Evolutionary conservation across 2,888 invertebrate genomes (phyloP).

Genomic region (Pseudanteris insignis): DNA sequence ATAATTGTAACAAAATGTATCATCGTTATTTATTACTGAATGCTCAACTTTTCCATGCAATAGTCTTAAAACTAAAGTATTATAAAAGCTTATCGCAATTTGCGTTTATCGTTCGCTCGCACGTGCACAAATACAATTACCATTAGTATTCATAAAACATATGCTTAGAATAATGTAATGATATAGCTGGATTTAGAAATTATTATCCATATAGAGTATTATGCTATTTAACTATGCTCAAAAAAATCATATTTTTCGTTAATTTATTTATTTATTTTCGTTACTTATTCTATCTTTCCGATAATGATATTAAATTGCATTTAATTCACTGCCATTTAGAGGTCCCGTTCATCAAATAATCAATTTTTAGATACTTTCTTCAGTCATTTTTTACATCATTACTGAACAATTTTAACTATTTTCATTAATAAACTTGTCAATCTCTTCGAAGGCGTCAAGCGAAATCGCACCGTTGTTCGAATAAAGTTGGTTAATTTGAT

Average conservation of each 20-base stretch:
- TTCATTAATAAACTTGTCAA: too few species aligned
- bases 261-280: slow-evolving; percentile 11
- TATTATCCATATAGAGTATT: slow-evolving; percentile 23
- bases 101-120: slow-evolving; percentile 27
- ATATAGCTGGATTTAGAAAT: slow-evolving; percentile 34
- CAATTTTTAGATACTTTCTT: not conserved
- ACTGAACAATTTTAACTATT: too few species aligned
- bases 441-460: too few species aligned
- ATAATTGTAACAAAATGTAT: slow-evolving; percentile 38
- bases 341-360: too few species aligned
- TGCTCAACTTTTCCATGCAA: slow-evolving; percentile 41
- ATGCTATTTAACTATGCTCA: too few species aligned
- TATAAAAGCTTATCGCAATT: slow-evolving; percentile 43
- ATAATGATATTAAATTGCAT: too few species aligned
- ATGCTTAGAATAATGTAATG: slow-evolving; percentile 41
- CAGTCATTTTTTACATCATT: too few species aligned
- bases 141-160: slow-evolving; percentile 43
- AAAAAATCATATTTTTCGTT: too few species aligned
- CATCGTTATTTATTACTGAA: slow-evolving; percentile 39
- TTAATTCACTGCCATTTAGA: too few species aligned
- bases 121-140: slow-evolving; percentile 25
- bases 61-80: slow-evolving; percentile 41
- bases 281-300: too few species aligned
- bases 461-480: too few species aligned
- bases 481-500: too few species aligned